Percentiles rank a stretch among this genome's conserved stretches.
phyloP scores from a whole-genome alignment of 2,113 vertebrate species.

The Paracanthobrama guichenoti region DNA sequence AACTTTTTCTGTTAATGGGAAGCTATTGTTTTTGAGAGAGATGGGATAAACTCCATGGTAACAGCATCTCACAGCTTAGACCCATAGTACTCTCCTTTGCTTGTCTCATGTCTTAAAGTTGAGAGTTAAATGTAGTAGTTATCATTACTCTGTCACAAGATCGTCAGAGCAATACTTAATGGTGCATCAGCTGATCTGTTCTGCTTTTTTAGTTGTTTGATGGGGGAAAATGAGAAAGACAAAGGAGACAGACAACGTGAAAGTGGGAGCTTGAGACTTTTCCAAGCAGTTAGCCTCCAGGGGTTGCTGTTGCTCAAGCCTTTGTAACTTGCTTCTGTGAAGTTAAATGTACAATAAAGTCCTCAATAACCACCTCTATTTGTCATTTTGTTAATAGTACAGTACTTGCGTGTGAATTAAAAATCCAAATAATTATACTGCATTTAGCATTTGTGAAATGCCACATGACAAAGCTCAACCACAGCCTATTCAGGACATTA shows the following conservation, averaged over 20 bases:
- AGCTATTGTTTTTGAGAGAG: constrained; percentile 6
- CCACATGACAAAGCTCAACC: neutral
- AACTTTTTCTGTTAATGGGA: constrained; percentile 22
- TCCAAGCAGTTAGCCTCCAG: constrained; percentile 50
- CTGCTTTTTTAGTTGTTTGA: neutral
- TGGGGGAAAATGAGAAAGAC: neutral
- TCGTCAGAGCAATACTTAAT: neutral
- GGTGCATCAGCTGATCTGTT: neutral
- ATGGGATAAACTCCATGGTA: constrained; percentile 13
- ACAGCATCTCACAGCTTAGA: constrained; percentile 10
- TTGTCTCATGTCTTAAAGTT: neutral
- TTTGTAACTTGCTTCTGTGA: constrained; percentile 9
- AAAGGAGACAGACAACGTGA: neutral
- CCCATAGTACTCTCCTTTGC: neutral
- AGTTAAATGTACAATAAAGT: constrained; percentile 36
- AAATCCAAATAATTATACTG: constrained; percentile 18
- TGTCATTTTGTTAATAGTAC: constrained; percentile 41
- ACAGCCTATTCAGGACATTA: neutral
- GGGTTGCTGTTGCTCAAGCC: constrained; percentile 62
- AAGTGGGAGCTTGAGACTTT: constrained; percentile 15
- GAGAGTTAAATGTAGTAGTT: neutral
- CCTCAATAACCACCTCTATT: constrained; percentile 38
- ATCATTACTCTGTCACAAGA: neutral
- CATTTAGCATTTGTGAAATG: neutral
- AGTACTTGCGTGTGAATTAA: constrained; percentile 30